phyloP scores from a whole-genome alignment of 2,888 invertebrate species.

The Notodonta dromedarius region DNA sequence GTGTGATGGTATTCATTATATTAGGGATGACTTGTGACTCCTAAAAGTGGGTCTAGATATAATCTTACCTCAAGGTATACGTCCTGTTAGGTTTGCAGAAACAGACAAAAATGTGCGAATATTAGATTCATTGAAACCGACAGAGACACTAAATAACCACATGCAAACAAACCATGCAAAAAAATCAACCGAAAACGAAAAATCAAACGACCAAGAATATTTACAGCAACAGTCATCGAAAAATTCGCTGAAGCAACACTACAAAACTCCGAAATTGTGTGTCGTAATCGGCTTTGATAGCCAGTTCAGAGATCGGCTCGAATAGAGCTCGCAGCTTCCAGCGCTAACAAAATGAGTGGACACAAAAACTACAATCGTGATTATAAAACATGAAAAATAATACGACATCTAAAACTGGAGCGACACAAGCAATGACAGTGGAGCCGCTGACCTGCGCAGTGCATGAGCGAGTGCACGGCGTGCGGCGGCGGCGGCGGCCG shows the following conservation, averaged over 20 bases:
- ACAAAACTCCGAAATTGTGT: not conserved
- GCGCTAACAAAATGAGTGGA: too few species aligned
- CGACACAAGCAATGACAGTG: not conserved
- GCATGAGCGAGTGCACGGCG: conserved; percentile 87
- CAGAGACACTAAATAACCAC: conserved; percentile 19
- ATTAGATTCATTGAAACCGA: conserved; percentile 24
- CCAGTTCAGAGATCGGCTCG: too few species aligned
- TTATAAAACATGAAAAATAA: not conserved
- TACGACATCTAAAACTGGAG: not conserved
- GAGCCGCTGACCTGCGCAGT: conserved; percentile 89
- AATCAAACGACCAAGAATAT: conserved; percentile 10
- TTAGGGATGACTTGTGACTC: not conserved
- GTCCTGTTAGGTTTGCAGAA: conserved; percentile 69
- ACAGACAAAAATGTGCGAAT: conserved; percentile 44
- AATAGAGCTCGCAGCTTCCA: too few species aligned
- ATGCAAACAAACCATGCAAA: conserved; percentile 22
- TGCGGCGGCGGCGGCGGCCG: conserved; percentile 89
- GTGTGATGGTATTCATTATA: too few species aligned
- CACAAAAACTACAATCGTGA: not conserved
- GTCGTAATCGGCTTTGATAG: too few species aligned
- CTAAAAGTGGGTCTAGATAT: not conserved
- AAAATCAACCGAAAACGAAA: conserved; percentile 18
- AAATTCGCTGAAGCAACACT: not conserved
- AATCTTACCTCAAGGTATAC: conserved; percentile 78
- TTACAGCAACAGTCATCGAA: not conserved